These are phyloP conservation scores for Pherbina coryleti DNA, from an alignment of 2,888 invertebrate genomes.

Conservation along the genomic window DNA sequence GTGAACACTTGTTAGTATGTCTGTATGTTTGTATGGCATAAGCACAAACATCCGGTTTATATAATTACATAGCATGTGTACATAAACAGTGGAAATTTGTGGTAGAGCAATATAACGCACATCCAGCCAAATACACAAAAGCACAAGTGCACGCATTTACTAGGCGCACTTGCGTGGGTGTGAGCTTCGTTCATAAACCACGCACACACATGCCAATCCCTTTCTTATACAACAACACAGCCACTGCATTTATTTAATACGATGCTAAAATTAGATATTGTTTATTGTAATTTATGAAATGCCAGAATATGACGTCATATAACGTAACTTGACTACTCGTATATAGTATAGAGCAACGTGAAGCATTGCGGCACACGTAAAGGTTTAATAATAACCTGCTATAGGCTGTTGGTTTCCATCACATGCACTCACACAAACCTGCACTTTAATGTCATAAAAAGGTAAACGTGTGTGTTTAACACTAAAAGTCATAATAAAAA, in stretches of 20 bases:
- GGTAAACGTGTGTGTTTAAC: too few species aligned
- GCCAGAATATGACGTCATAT: neutral
- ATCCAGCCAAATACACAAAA: neutral
- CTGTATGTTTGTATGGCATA: too few species aligned
- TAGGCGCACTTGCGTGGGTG: neutral
- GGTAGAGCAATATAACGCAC: neutral
- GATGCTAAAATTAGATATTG: neutral
- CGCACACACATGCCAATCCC: too few species aligned
- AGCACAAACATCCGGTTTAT: too few species aligned
- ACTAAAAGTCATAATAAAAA: too few species aligned
- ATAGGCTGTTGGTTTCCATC: too few species aligned
- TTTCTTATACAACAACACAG: neutral
- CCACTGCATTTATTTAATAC: neutral
- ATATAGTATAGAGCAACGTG: neutral
- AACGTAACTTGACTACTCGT: neutral
- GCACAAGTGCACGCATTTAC: neutral
- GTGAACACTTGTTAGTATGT: too few species aligned
- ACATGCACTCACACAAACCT: too few species aligned
- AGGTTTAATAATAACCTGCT: too few species aligned
- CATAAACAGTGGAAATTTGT: neutral
- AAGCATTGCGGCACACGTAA: neutral
- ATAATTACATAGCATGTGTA: too few species aligned
- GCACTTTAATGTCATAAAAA: too few species aligned
- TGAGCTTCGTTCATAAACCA: neutral
- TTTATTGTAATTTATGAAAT: conserved; percentile 7